Percentiles rank a stretch among this genome's conserved stretches.
Evolutionary conservation across 1,140 invertebrate genomes (phyloP).

Genomic region (Phocides pigmalion): DNA sequence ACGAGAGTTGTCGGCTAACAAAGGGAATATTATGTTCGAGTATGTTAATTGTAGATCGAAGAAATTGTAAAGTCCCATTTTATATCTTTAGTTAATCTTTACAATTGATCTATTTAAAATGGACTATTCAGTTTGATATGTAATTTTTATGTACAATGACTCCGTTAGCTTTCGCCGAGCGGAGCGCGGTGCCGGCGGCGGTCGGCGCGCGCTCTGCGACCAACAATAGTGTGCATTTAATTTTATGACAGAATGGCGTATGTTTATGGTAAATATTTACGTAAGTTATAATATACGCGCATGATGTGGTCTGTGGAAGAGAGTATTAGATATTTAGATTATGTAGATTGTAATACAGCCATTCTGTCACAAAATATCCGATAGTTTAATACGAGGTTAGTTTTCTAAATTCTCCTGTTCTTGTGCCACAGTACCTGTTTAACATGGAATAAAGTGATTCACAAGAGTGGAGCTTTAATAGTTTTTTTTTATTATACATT

Average conservation of each 20-base stretch:
- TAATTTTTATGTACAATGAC: slow-evolving; percentile 41
- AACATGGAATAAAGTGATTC: slow-evolving; percentile 65
- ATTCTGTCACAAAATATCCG: slow-evolving; percentile 58
- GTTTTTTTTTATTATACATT: slow-evolving; percentile 51
- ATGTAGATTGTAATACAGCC: slow-evolving; percentile 44
- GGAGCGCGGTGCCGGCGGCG: slow-evolving; percentile 9
- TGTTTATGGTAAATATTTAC: slow-evolving; percentile 42
- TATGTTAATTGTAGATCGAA: slow-evolving; percentile 36
- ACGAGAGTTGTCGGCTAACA: not conserved
- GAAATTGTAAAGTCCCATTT: slow-evolving; percentile 39
- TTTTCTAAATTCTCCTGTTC: slow-evolving; percentile 61
- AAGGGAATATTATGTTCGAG: slow-evolving; percentile 17
- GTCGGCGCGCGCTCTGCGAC: not conserved
- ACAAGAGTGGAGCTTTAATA: slow-evolving; percentile 67
- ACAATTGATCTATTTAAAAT: slow-evolving; percentile 28
- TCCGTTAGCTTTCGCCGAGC: slow-evolving; percentile 24
- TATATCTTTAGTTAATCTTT: slow-evolving; percentile 36
- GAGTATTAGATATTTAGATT: slow-evolving; percentile 50
- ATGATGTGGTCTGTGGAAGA: slow-evolving; percentile 36
- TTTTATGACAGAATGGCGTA: slow-evolving; percentile 66
- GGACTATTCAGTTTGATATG: slow-evolving; percentile 35
- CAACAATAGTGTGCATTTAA: slow-evolving; percentile 66
- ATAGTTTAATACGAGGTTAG: slow-evolving; percentile 58
- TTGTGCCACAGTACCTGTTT: slow-evolving; percentile 69
- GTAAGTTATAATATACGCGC: slow-evolving; percentile 39